Conservation (phyloP, 2,797 vertebrate species). For the Schizopygopsis malacanthus region DNA sequence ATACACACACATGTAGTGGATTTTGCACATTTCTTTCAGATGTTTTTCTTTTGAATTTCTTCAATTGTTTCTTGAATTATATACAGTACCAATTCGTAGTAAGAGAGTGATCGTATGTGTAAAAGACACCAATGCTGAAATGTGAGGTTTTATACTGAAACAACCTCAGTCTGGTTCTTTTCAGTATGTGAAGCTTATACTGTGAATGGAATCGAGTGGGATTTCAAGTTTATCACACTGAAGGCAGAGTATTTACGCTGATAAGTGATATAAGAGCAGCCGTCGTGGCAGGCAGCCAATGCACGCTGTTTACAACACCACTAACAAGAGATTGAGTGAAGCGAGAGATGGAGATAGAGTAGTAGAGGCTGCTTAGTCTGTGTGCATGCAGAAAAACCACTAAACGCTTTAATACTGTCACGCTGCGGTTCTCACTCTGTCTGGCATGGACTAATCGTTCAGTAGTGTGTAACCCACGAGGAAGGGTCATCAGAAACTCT, state of each 20-base stretch:
- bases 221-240: constrained; percentile 8
- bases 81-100: not conserved
- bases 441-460: not conserved
- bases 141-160: not conserved
- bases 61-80: not conserved
- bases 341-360: not conserved
- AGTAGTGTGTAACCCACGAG: not conserved
- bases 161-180: not conserved
- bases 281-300: constrained; percentile 3
- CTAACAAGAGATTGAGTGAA: constrained; percentile 30
- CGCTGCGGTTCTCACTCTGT: not conserved
- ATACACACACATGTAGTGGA: too few species aligned
- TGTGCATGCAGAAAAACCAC: not conserved
- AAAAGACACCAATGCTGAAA: not conserved
- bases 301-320: not conserved
- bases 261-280: not conserved
- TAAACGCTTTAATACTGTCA: not conserved
- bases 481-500: not conserved
- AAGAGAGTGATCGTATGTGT: not conserved
- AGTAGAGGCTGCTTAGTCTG: not conserved
- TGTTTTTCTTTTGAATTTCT: too few species aligned
- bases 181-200: constrained; percentile 4
- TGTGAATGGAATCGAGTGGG: not conserved
- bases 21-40: too few species aligned
- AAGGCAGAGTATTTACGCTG: not conserved